These are phyloP conservation scores for Seriola dumerili DNA, from an alignment of 2,113 vertebrate genomes.

Conservation along the genomic window DNA sequence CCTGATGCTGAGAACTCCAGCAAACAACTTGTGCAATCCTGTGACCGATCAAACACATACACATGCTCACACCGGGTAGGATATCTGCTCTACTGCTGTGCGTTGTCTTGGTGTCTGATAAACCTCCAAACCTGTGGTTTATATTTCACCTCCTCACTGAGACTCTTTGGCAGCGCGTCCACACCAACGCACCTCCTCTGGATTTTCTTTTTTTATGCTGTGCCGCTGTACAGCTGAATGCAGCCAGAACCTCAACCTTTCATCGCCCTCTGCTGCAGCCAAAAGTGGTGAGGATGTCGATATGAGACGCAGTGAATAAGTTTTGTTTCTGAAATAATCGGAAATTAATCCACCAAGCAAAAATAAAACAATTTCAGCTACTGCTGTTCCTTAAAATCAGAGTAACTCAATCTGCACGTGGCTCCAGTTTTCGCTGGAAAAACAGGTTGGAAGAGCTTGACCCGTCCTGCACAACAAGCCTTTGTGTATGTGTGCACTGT, in stretches of 20 bases:
- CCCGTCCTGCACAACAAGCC: constrained; percentile 25
- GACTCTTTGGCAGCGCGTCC: background rate
- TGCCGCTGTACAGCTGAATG: background rate
- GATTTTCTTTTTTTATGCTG: background rate
- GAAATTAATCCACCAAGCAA: too few species aligned
- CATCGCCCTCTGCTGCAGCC: background rate
- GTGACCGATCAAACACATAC: too few species aligned
- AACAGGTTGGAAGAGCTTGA: constrained; percentile 45
- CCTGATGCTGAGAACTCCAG: too few species aligned
- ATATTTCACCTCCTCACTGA: background rate
- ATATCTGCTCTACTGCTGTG: too few species aligned
- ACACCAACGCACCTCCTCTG: too few species aligned
- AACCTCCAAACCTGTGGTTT: background rate
- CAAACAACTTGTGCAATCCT: too few species aligned
- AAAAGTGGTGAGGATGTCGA: background rate
- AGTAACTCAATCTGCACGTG: background rate
- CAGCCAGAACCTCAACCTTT: background rate
- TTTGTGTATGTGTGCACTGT: background rate
- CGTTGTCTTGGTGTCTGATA: too few species aligned
- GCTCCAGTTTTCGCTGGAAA: constrained; percentile 27
- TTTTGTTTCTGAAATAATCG: background rate
- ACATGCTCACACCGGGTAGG: too few species aligned
- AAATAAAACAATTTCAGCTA: too few species aligned
- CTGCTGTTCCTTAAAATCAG: background rate
- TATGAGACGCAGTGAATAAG: background rate